These are phyloP conservation scores for Microctonus hyperodae DNA, from an alignment of 2,888 invertebrate species.

Conservation along the genomic window DNA sequence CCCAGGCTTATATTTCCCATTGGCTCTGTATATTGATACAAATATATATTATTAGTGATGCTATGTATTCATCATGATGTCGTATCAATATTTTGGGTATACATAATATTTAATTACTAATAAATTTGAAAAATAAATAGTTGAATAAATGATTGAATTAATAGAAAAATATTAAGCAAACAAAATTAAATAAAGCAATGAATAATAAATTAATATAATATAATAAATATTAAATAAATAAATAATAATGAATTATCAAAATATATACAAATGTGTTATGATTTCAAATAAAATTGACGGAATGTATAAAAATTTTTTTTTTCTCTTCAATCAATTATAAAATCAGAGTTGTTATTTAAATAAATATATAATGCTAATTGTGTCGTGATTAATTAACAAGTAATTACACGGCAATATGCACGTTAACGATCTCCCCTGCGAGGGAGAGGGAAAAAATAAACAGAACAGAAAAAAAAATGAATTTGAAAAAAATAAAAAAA, in stretches of 20 bases:
- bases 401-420: conserved; percentile 37
- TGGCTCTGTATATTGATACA: conserved; percentile 13
- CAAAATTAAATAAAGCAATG: background rate
- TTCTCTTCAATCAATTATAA: background rate
- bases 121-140: no score
- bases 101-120: background rate
- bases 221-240: background rate
- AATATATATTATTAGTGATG: conserved; percentile 23
- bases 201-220: background rate
- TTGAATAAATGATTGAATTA: no score
- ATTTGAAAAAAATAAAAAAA: conserved; percentile 10
- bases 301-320: background rate
- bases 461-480: background rate
- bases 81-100: background rate
- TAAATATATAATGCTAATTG: conserved; percentile 19
- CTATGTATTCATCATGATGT: conserved; percentile 9
- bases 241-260: background rate
- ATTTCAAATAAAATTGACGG: no score
- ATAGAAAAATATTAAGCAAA: no score
- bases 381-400: conserved; percentile 38
- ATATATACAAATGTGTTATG: background rate
- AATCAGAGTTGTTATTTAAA: background rate
- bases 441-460: conserved; percentile 19
- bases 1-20: conserved; percentile 30
- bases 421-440: conserved; percentile 28